Conservation (phyloP, 2,797 vertebrate species). For the Sparidentex hasta region DNA sequence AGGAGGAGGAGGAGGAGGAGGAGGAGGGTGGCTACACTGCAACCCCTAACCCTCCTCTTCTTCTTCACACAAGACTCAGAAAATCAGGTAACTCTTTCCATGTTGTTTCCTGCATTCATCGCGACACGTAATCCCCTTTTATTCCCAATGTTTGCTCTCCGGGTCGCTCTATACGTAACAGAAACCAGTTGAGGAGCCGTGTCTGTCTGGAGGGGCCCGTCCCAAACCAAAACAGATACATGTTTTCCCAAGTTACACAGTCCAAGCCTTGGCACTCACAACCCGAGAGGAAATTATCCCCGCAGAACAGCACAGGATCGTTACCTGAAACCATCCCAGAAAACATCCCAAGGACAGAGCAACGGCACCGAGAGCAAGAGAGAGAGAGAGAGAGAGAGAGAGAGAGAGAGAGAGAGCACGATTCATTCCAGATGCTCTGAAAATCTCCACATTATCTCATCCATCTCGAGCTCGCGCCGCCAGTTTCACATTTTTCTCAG, state of each 20-base stretch:
- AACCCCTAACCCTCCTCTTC: constrained; percentile 18
- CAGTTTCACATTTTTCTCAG: constrained; percentile 44
- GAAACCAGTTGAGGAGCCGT: constrained; percentile 20
- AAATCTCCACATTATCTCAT: constrained; percentile 65
- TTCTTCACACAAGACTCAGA: constrained; percentile 31
- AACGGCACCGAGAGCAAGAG: constrained; percentile 50
- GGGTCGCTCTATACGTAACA: constrained; percentile 13
- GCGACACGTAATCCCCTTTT: constrained; percentile 22
- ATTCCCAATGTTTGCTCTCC: constrained; percentile 19
- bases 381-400: too few relatives aligned
- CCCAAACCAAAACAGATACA: constrained; percentile 62
- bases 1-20: neutral
- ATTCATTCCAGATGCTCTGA: constrained; percentile 82
- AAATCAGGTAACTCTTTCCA: constrained; percentile 13
- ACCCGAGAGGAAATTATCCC: constrained; percentile 71
- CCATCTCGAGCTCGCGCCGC: constrained; percentile 47
- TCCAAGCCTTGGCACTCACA: constrained; percentile 40
- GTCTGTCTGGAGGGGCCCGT: constrained; percentile 23
- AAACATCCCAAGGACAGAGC: constrained; percentile 69
- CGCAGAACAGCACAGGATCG: constrained; percentile 61
- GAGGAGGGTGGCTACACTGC: neutral
- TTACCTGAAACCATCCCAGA: constrained; percentile 78
- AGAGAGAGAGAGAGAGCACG: too few relatives aligned
- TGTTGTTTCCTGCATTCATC: constrained; percentile 26
- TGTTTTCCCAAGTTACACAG: constrained; percentile 62